phyloP scores from a whole-genome alignment of 2,888 invertebrate species.

The Plutella xylostella region DNA sequence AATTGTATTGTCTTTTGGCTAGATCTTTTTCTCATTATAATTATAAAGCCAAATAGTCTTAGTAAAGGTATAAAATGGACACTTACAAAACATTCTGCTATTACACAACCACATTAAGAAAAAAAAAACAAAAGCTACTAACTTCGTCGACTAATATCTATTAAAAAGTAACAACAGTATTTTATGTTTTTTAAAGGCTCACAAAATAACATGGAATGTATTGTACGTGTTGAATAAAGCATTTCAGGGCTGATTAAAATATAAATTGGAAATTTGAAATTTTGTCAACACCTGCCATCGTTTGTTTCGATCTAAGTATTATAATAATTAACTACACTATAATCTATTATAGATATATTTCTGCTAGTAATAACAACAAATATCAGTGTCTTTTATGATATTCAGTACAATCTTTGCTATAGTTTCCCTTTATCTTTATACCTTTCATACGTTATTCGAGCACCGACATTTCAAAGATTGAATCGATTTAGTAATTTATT shows the following conservation, averaged over 20 bases:
- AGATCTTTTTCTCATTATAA: slow-evolving; percentile 10
- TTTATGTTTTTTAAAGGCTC: too few species aligned
- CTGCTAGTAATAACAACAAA: slow-evolving; percentile 45
- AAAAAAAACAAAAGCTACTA: too few species aligned
- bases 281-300: slow-evolving; percentile 26
- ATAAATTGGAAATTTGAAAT: slow-evolving; percentile 21
- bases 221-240: too few species aligned
- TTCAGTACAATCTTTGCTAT: slow-evolving; percentile 25
- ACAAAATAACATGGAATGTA: slow-evolving; percentile 35
- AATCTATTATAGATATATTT: slow-evolving; percentile 35
- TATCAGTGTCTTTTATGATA: slow-evolving; percentile 31
- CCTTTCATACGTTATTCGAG: slow-evolving; percentile 52
- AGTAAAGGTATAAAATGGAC: not conserved
- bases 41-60: not conserved
- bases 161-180: too few species aligned
- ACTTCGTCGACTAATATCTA: too few species aligned
- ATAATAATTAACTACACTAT: slow-evolving; percentile 27
- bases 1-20: slow-evolving; percentile 15
- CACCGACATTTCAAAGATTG: slow-evolving; percentile 46
- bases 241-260: slow-evolving; percentile 29
- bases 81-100: too few species aligned
- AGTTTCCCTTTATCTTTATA: slow-evolving; percentile 33
- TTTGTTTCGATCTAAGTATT: slow-evolving; percentile 23
- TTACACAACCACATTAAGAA: too few species aligned
- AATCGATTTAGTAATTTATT: slow-evolving; percentile 24